Evolutionary conservation across 2,113 vertebrate genomes (phyloP), one percentile per base, ranked within the genome.

Genomic region (Potamarius usumacintae): DNA sequence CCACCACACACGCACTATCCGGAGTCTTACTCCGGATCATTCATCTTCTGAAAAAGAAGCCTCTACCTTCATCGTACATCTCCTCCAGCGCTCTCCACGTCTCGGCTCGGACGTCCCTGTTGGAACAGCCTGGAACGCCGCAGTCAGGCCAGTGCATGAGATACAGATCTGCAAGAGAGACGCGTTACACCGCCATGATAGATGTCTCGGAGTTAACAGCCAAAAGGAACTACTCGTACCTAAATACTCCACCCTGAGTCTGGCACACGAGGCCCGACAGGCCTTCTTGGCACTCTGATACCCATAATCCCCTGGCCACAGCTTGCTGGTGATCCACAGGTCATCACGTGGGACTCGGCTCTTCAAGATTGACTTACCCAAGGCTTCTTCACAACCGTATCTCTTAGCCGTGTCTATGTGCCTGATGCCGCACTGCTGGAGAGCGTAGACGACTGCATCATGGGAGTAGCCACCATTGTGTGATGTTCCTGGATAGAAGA

Each of bases 261-360:
- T 89, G 85, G 91, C 87, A 90, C 95, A 96, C 1, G 96, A 97
- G 12, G 94, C 94, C 17, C 94, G 55, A 88, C 94, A 96, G 82
- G 96, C 95, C 86, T 92, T 91, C 88, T 94, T 95, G 17, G 95
- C 90, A 25, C 86, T 92, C 52, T 92, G 89, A 91, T 95, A 96
- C 86, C 95, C 95, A 11, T 94, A 96, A 90, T 96, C 95, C 7
- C 62, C 87, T 0, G 91, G 94, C 94, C 96, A 97, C 53, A 97
- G 93, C 79, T 97, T 96, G 85, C 94, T 96, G 2, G 96, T 97
- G 92, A 97, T 88, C 96, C 96, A 97, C 63, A 97, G 92, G 7
- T 95, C 90, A 62, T 95, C 91, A 25, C 91, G 81, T 20, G 92
- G 92, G 55, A 96, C 81, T 3, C 87, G 91, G 12, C 96, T 96